Conservation (phyloP, 1,140 invertebrate species). For the Vanessa atalanta region DNA sequence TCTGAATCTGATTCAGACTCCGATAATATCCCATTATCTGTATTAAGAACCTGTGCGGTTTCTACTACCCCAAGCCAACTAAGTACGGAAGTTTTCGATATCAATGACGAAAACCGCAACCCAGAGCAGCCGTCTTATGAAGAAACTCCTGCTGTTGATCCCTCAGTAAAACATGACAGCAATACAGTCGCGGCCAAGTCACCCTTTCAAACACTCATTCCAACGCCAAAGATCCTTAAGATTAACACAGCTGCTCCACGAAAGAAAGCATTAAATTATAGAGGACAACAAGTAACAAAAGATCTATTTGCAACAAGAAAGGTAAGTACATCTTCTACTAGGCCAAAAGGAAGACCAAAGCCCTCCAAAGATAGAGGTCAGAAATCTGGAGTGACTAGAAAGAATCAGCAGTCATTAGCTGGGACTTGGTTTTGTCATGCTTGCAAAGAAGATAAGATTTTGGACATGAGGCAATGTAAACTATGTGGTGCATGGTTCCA, state of each 20-base stretch:
- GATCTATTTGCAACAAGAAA: too few species aligned
- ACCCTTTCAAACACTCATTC: conserved; percentile 3
- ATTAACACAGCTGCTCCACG: not conserved
- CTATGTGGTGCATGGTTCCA: too few species aligned
- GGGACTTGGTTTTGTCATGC: not conserved
- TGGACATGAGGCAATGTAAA: conserved; percentile 5
- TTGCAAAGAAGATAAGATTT: conserved; percentile 12
- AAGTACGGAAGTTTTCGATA: not conserved
- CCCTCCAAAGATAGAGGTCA: too few species aligned
- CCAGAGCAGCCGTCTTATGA: not conserved
- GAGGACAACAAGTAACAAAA: too few species aligned
- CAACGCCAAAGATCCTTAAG: not conserved
- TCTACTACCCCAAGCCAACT: not conserved
- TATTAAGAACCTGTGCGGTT: not conserved
- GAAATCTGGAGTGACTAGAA: not conserved
- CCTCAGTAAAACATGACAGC: not conserved
- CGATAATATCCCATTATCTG: conserved; percentile 10
- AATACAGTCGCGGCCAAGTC: not conserved
- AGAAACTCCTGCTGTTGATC: not conserved
- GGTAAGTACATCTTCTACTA: too few species aligned
- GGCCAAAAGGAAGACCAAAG: too few species aligned
- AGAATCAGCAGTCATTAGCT: conserved; percentile 2
- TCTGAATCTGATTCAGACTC: conserved; percentile 3
- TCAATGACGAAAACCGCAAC: conserved; percentile 1
- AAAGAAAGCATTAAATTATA: too few species aligned